Base-by-base conservation (phyloP, 2,797 vertebrate species). In the Enteromius treurensis region DNA sequence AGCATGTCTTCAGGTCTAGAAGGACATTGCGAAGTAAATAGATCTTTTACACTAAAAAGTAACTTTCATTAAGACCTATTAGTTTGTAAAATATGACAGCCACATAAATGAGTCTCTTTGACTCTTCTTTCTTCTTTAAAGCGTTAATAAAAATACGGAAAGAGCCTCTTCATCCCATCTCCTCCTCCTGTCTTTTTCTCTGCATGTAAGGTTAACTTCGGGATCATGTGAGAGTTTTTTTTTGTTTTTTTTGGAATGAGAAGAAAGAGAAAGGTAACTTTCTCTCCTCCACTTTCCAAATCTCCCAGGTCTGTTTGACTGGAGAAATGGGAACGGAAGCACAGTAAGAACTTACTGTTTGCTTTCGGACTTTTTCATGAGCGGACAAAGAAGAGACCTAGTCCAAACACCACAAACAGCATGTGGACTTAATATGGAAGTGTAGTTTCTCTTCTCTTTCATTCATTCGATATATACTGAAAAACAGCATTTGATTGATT, bases 31-130 rank as follows among this genome's bases (percentile, higher is more conserved):
- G 40, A n/a, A 79, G 45, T 70, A 77, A 62, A 82, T 76, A 42
- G 60, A 68, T 68, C 29, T 69, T 15, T 73, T 19, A 29, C 49
- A 45, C 47, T 77, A 86, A 81, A 88, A 84, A 85, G 65, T 71
- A 55, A 68, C 26, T 60, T 77, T 87, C 42, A 86, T 86, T 88
- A 88, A 77, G 58, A 62, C 17, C 32, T 58, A 84, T 84, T 88
- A 84, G 84, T 89, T 89, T 77, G 78, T 88, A 87, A 93, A 92
- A 93, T 90, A 88, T 92, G 90, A 55, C 21, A n/a, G 53, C 53
- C 91, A 93, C 88, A 92, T 93, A 90, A 88, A 81, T 91, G 91
- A 94, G 91, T 92, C 91, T 93, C 89, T 94, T 92, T 91, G 90
- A 93, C 90, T 77, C 85, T 90, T 92, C 47, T 91, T 89, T 91